Conservation (phyloP, 2,113 vertebrate genomes). For the Atherinomorus stipes region DNA sequence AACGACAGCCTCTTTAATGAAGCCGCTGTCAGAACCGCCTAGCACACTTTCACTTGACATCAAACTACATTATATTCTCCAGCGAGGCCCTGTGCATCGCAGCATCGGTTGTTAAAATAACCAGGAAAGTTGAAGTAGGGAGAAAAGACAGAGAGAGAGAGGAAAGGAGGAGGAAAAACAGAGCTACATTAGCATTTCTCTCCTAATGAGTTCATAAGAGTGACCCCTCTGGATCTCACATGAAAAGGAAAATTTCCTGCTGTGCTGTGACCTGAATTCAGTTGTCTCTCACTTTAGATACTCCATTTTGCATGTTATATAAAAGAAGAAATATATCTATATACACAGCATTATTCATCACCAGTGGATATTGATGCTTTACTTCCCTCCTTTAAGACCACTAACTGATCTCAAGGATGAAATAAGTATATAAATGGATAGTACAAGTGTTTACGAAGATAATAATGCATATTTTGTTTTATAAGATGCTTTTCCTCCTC, state of each 20-base stretch:
- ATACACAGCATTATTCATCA: constrained; percentile 78
- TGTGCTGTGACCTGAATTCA: constrained; percentile 89
- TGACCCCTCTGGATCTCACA: constrained; percentile 91
- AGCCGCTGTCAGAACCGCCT: constrained; percentile 48
- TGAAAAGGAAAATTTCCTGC: constrained; percentile 89
- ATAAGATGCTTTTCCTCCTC: constrained; percentile 18
- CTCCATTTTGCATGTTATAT: constrained; percentile 82
- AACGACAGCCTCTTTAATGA: constrained; percentile 52
- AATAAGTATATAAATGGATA: constrained; percentile 31
- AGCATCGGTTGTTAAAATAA: constrained; percentile 53
- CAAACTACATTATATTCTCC: constrained; percentile 38
- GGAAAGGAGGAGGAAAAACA: constrained; percentile 35
- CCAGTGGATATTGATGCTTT: constrained; percentile 40
- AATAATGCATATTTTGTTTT: constrained; percentile 46
- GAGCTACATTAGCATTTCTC: constrained; percentile 86
- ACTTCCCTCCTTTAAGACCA: constrained; percentile 26
- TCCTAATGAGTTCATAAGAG: constrained; percentile 89
- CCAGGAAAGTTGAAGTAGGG: constrained; percentile 51
- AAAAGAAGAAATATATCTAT: constrained; percentile 76
- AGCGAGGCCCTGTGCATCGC: constrained; percentile 8
- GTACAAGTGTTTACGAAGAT: constrained; percentile 27
- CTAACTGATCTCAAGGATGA: constrained; percentile 27
- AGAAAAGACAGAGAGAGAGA: constrained; percentile 30
- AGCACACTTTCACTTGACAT: constrained; percentile 46
- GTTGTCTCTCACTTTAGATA: constrained; percentile 81